Evolutionary conservation across 2,888 invertebrate species (phyloP), one percentile per base, ranked within the genome.

Genomic region (Synergus itoensis): DNA sequence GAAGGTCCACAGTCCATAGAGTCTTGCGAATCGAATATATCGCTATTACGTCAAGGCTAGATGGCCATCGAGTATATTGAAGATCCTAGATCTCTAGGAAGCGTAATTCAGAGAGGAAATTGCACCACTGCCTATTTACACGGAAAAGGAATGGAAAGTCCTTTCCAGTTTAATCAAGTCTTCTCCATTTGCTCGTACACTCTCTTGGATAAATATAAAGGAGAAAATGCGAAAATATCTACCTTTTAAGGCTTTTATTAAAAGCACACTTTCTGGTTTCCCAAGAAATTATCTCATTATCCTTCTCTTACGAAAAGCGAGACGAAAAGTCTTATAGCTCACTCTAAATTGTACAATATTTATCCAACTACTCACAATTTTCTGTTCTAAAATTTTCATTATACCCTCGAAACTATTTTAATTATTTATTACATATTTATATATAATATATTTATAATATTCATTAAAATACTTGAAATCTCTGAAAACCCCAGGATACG

Each of bases 71-170:
- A 36, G 62, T 21, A 36, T 62, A 14, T 16, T 11, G 11, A 48
- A 48, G 8, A 41, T 41, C 9, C 64, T 28, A 28, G 28, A 3
- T 28, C 28, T 28, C 28, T 28, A 41, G 64, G 36, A 40, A 41
- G 64, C 64, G 41, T 16, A 64, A 64, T 64, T 36, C 64, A 40
- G 16, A 41, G 16, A 40, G 36, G 64, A 28, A 64, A 64, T 64
- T 64, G 64, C 64, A 64, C 36, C 3, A 36, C 8, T 64, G 36
- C 40, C 64, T 41, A 40, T 64, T 64, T 8, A 16, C 36, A 40
- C 36, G 12, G 36, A 64, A 41, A 64, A 41, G 64, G 64, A 64
- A 64, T n/a, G 64, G 64, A 64, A 64, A 64, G 64, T 64, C 36
- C 14, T 28, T 63, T 63, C 36, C 63, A 63, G 63, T 63, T 63